Percentiles rank a stretch among this genome's conserved stretches.
Evolutionary conservation across 2,888 invertebrate genomes (phyloP).

Genomic region (Lasioglossum villosulum): DNA sequence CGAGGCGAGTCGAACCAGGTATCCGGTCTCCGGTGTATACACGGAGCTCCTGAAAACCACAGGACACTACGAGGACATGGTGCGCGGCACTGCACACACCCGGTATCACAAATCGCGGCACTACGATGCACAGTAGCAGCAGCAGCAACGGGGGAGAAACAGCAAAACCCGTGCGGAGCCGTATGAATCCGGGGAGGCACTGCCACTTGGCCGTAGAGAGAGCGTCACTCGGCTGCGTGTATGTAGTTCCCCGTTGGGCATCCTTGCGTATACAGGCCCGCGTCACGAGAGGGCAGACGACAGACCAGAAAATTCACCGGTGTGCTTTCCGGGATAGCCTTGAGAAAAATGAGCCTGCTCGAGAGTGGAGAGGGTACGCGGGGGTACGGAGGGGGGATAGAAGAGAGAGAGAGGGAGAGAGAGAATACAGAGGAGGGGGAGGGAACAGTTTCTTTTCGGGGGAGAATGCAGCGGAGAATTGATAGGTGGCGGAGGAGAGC

Average conservation of each 20-base stretch:
- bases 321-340: constrained; percentile 22
- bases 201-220: constrained; percentile 42
- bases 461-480: constrained; percentile 22
- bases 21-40: constrained; percentile 20
- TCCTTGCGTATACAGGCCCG: constrained; percentile 11
- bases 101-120: constrained; percentile 21
- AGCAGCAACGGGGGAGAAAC: constrained; percentile 9
- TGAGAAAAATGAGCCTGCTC: constrained; percentile 20
- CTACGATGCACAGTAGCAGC: constrained; percentile 23
- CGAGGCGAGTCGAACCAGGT: neutral
- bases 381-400: neutral
- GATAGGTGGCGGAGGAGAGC: constrained; percentile 2
- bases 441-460: constrained; percentile 27
- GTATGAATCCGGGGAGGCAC: constrained; percentile 24
- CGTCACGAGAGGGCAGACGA: constrained; percentile 26
- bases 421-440: neutral
- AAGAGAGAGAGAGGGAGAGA: neutral
- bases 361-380: neutral
- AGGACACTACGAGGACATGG: constrained; percentile 33
- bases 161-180: neutral
- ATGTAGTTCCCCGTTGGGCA: constrained; percentile 7
- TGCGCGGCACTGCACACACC: constrained; percentile 42
- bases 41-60: constrained; percentile 17
- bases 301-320: constrained; percentile 2
- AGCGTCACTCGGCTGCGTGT: constrained; percentile 32